Evolutionary conservation across 2,888 invertebrate genomes (phyloP), one percentile per base, ranked within the genome.

Genomic region (Mechanitis messenoides): DNA sequence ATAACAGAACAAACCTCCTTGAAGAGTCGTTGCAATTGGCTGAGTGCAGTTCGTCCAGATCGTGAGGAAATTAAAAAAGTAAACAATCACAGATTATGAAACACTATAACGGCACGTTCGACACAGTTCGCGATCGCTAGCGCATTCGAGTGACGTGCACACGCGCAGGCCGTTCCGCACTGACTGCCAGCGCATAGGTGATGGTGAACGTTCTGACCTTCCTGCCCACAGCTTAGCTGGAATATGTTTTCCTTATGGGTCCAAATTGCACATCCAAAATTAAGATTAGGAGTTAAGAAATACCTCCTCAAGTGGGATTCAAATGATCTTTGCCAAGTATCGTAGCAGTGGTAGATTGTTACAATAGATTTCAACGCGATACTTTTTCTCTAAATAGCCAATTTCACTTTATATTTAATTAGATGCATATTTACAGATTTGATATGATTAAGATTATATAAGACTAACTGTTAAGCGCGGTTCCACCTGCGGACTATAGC

Each of bases 151-250:
- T 68, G 66, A 75, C 87, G 80, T 88, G 87, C 86, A 86, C 81
- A 68, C 74, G 77, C 87, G 84, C 77, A 75, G 81, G 68, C 74
- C 76, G 85, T 84, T 85, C 84, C 83, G 83, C 86, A 85, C 86
- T 83, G 78, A 88, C 88, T 87, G 82, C 72, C 66, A 70, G 69
- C 66, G 63, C 66, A 60, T 60, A 67, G 72, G 68, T 66, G 73
- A 72, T 71, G 78, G 87, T 86, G 87, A 87, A 87, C 83, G 87
- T 84, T 74, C 78, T 86, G 87, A 86, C 88, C 88, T 88, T 87
- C 84, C 86, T 83, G 81, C 87, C 86, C 80, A 87, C 84, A 81
- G 80, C 84, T 81, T 83, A 80, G 83, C 79, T 79, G 79, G 76
- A 83, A 76, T 81, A 81, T 83, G 80, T 81, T 81, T 83, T 79